Base-by-base conservation (phyloP, 2,888 invertebrate genomes). In the Dicycla oo region DNA sequence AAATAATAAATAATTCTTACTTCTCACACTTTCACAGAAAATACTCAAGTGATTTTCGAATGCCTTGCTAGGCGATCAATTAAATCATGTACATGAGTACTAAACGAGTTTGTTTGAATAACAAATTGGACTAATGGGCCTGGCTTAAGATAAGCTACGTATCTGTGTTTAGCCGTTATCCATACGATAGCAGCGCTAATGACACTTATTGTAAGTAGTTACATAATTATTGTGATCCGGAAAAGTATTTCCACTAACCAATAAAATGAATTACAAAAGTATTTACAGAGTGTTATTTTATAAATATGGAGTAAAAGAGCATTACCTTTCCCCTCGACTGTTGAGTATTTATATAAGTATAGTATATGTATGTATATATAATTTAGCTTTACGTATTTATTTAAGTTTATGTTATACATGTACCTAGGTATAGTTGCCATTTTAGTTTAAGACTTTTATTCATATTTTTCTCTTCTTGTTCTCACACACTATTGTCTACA, bases 91-190 rank as follows among this genome's bases (percentile, higher is more conserved):
- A n/a, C n/a, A n/a, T n/a, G 72, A 67, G 54, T 75, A 77, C 72
- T 80, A 74, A 73, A 76, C 49, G 68, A 71, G 71, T 82, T 86
- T 88, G 86, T 88, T 87, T 87, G 81, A 76, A 69, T 84, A 86
- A 85, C 81, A 85, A 84, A 87, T 84, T 86, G 80, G 79, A 81
- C 82, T 81, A 86, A 87, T 87, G 83, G 84, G 81, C 78, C 77
- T 80, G 82, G 83, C 73, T 79, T 63, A 78, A 60, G 86, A 87
- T 88, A 88, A 85, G 77, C 80, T 76, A 80, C 72, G 72, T 78
- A 69, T 77, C 58, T 77, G 73, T 80, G 70, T 81, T 76, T 69
- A 81, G 81, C 72, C 70, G 73, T 76, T 84, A 84, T 86, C 67
- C 69, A 43, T 54, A 67, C 15, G 79, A 82, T 84, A 82, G 79